Evolutionary conservation across 1,140 invertebrate genomes (phyloP), one percentile per base, ranked within the genome.

Genomic region (Trinorchestia longiramus): DNA sequence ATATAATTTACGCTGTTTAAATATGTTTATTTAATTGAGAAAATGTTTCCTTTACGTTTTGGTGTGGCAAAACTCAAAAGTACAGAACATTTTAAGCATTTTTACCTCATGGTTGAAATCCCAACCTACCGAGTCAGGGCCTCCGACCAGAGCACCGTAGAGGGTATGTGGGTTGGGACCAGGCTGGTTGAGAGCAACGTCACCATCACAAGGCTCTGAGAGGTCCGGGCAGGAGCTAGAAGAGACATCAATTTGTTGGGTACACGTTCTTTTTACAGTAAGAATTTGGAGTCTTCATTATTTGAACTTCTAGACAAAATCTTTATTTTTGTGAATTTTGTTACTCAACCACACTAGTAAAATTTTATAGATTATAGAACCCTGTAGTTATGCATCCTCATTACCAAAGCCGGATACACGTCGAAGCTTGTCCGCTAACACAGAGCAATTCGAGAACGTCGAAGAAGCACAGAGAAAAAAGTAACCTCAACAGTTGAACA

Each of bases 121-220:
- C 15, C 62, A 77, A 47, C 44, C 40, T 41, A 95, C 95, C 8
- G n/a, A 43, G 87, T 95, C 95, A 36, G 97, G 97, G 0, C 97
- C 97, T 23, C 97, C 97, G 0, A 97, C 97, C 17, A 97, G 96
- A 44, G 97, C 97, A 53, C 97, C 97, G 23, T 97, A 96, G 36
- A 97, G 97, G 17, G 97, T 96, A 92, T 97, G 97, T 28, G 97
- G 97, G 97, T 97, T 97, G 40, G 97, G 97, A 19, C 96, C 97
- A 28, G 96, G 95, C 28, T 96, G 96, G 44, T 97, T 96, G 77
- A 96, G 96, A 43, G 96, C 96, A 23, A 42, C 41, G 88, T 96
- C 96, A 44, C 62, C 47, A 40, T 91, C 95, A 95, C 97, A 97
- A 42, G 96, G 19, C 0, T 96, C 96, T 0, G 97, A 97, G 28